phyloP scores from a whole-genome alignment of 2,797 vertebrate species.

The Allobates femoralis region DNA sequence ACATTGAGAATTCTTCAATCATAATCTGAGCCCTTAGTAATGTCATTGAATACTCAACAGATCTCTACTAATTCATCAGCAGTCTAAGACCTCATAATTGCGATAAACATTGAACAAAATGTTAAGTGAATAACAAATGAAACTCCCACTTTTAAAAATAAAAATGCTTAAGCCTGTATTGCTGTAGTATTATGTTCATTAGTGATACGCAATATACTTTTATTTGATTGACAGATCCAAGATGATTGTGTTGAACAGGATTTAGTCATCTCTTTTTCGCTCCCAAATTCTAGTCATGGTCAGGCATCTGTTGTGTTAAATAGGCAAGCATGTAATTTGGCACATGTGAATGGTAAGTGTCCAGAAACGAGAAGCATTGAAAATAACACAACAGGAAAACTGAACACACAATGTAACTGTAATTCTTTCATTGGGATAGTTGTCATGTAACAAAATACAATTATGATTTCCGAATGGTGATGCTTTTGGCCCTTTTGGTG shows the following conservation, averaged over 20 bases:
- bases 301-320: conserved; percentile 24
- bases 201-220: conserved; percentile 30
- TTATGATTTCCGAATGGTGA: conserved; percentile 55
- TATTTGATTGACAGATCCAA: conserved; percentile 29
- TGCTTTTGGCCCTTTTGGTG: conserved; percentile 55
- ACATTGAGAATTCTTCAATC: not conserved
- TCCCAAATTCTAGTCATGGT: conserved; percentile 28
- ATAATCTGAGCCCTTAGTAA: not conserved
- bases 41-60: too few species aligned
- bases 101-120: not conserved
- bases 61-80: not conserved
- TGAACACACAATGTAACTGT: conserved; percentile 46
- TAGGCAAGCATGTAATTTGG: conserved; percentile 49
- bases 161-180: conserved; percentile 30
- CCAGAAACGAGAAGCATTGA: conserved; percentile 11
- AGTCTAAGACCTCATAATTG: not conserved
- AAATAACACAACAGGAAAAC: conserved; percentile 57
- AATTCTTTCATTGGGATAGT: conserved; percentile 62
- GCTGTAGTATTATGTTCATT: conserved; percentile 21
- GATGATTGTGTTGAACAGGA: conserved; percentile 3
- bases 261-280: not conserved
- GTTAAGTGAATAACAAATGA: not conserved
- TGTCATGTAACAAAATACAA: conserved; percentile 62
- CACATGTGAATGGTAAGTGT: conserved; percentile 43
- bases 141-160: not conserved